A percentile compares a stretch with the other conserved stretches of the same genome.
phyloP scores from a whole-genome alignment of 37 sponge, comb jelly and placozoan genomes.

The Aplysina aerophoba region DNA sequence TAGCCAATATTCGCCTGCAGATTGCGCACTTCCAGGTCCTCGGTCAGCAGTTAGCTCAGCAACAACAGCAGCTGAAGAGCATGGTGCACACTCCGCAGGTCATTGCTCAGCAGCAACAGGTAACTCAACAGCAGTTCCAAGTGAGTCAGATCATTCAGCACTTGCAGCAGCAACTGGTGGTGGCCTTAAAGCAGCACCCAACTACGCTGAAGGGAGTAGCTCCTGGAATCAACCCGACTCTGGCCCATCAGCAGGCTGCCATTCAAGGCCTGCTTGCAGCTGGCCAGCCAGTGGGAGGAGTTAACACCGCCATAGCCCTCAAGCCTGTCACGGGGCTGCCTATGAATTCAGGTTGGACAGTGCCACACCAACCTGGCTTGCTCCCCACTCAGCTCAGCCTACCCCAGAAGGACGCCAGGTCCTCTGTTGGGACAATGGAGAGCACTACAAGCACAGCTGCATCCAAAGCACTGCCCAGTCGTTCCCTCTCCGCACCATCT shows the following conservation, averaged over 20 bases:
- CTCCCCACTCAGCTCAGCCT: not conserved
- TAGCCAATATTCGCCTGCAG: slow-evolving; percentile 7
- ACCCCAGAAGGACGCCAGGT: not conserved
- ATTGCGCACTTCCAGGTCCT: slow-evolving; percentile 27
- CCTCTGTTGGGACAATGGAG: not conserved
- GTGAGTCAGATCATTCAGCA: slow-evolving; percentile 4
- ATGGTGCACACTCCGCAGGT: not conserved
- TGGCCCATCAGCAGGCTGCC: not conserved
- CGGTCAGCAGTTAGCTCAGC: not conserved
- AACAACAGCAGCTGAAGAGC: slow-evolving; percentile 3
- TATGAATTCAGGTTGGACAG: not conserved
- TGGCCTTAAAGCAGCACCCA: not conserved
- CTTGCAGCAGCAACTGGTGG: slow-evolving; percentile 4
- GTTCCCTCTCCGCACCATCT: not conserved
- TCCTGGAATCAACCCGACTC: not conserved
- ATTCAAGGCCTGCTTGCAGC: too few relatives aligned
- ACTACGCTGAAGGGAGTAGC: not conserved
- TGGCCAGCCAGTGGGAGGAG: not conserved
- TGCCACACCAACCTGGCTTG: not conserved
- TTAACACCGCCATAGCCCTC: too few relatives aligned
- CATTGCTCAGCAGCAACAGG: slow-evolving; percentile 14
- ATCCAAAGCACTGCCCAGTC: not conserved
- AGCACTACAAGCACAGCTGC: not conserved
- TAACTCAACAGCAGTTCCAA: slow-evolving; percentile 1
- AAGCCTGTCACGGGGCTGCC: not conserved